Evolutionary conservation across 2,113 vertebrate species (phyloP), one percentile per base, ranked within the genome.

Genomic region (Tachuris rubrigastra): DNA sequence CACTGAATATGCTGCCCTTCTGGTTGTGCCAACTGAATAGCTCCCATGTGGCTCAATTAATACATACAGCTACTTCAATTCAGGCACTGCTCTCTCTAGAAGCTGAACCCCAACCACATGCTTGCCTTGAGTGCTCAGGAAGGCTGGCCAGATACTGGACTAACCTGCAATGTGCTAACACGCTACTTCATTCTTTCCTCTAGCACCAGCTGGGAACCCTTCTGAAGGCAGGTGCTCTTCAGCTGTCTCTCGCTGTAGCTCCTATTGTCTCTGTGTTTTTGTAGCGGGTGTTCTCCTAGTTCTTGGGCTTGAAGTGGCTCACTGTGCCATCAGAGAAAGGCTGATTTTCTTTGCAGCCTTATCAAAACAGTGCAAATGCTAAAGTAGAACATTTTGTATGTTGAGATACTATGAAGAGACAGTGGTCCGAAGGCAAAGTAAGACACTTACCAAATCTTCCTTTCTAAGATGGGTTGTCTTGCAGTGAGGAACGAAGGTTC

Each of bases 251-350:
- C 30, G 13, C 33, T 47, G 6, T 28, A 50, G 59, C n/a, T 71
- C 5, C 50, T 50, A 10, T 50, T 67, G 35, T 24, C 71, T 75
- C 18, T 27, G 2, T 20, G 3, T 6, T 66, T 81, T 35, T 37
- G 12, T 30, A 58, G 22, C 3, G 8, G 2, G 8, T 1, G 0
- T 62, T 28, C 41, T 84, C 19, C 17, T 63, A 9, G 8, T 85
- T 67, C 66, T 71, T 37, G 42, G 10, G 9, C 33, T 82, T 82
- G 47, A 82, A 71, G 13, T 39, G 10, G 33, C 28, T 53, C 42
- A 58, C 11, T 18, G 8, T 9, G 13, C 5, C 42, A 27, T 18
- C 17, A 39, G 42, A 82, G 69, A 78, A 74, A 67, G 16, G 12
- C 52, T 59, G 14, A 5, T 49, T 35, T 16, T 85, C 31, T 82